Evolutionary conservation across 2,113 vertebrate species (phyloP), one percentile per base, ranked within the genome.

Genomic region (Sander vitreus): DNA sequence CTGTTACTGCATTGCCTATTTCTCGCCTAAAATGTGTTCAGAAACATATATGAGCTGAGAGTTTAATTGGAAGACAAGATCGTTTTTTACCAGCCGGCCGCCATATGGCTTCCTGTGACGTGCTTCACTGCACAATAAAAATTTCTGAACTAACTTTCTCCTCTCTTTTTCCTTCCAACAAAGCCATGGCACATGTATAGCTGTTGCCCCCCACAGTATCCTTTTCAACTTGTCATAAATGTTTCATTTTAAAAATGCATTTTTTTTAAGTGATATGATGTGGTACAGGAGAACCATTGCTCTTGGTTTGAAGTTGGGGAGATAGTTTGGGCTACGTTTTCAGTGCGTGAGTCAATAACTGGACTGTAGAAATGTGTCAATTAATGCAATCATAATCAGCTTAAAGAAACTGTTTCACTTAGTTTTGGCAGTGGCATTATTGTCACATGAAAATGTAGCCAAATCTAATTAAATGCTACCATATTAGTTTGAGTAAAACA

Each of bases 381-480:
- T 62, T 60, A 55, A 21, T 58, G 43, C 76, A 58, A 48, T 67
- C 19, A 55, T 75, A 48, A 70, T 70, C 48, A 76, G 16, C 59
- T 65, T 71, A 76, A 80, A 85, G 58, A 53, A 59, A 54, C 30
- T 8, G 21, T 14, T 39, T 73, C 19, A 10, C 33, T 53, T 47
- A 21, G 33, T 73, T 60, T 30, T 65, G 39, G 68, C 81, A 59
- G 2, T 43, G 19, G 12, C 12, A 5, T 59, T 51, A 27, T 43
- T 53, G 58, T 50, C 70, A 76, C 27, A 48, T 54, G 30, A 12
- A 39, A 54, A 60, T 60, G n/a, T 33, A 16, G 36, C 48, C 69
- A 84, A 57, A 84, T 73, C 47, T 14, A 55, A 73, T 73, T 78
- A 79, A 73, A 68, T n/a, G 64, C 48, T 14, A 23, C 18, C 2